Evolutionary conservation across 1,140 invertebrate genomes (phyloP).

Genomic region (Pseudoatta argentina): DNA sequence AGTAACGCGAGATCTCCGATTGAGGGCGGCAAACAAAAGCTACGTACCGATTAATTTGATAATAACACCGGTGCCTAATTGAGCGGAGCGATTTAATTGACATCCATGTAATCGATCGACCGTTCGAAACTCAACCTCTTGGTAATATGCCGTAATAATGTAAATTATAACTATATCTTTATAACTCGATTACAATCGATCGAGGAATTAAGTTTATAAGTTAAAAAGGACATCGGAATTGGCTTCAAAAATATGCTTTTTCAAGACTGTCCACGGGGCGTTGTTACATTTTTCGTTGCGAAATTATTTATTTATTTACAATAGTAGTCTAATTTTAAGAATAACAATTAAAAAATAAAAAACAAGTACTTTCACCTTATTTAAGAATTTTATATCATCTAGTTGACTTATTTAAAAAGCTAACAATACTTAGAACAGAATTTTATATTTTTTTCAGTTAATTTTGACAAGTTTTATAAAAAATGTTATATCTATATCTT

Average conservation of each 20-base stretch:
- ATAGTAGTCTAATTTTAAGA: not conserved
- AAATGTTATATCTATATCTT: not conserved
- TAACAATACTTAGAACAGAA: not conserved
- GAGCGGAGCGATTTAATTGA: slow-evolving; percentile 62
- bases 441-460: not conserved
- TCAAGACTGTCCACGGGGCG: not conserved
- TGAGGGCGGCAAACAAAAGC: slow-evolving; percentile 44
- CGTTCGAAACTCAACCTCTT: not conserved
- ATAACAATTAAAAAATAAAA: not conserved
- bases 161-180: not conserved
- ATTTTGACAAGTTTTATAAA: slow-evolving; percentile 7
- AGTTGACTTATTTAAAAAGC: not conserved
- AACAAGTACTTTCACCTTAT: not conserved
- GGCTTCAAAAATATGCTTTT: not conserved
- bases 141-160: not conserved
- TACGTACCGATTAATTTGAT: slow-evolving; percentile 58
- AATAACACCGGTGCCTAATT: slow-evolving; percentile 62
- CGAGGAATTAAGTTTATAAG: not conserved
- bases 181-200: not conserved
- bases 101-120: slow-evolving; percentile 49
- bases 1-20: slow-evolving; percentile 60
- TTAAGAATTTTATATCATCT: not conserved
- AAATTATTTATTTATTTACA: not conserved
- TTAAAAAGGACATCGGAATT: not conserved
- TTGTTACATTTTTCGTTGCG: not conserved